phyloP scores from a whole-genome alignment of 2,797 vertebrate species.

The Sebastes diploproa region DNA sequence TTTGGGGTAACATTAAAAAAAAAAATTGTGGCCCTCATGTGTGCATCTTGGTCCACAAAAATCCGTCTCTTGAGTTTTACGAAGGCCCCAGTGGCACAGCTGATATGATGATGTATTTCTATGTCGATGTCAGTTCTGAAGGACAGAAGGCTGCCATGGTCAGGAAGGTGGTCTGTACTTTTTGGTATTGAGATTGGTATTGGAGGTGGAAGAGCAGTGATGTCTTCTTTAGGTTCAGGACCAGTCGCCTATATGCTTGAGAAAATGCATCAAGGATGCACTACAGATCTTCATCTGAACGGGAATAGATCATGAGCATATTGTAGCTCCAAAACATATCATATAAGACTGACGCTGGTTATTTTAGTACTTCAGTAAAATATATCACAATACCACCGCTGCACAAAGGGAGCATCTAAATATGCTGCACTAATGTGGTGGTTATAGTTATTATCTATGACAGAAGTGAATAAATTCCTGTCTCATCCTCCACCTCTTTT shows the following conservation, averaged over 20 bases:
- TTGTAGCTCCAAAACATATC: not conserved
- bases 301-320: not conserved
- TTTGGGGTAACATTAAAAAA: too few relatives aligned
- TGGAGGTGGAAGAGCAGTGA: not conserved
- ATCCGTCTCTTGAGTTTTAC: not conserved
- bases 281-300: not conserved
- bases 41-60: not conserved
- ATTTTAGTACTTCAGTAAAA: not conserved
- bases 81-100: not conserved
- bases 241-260: not conserved
- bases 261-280: not conserved
- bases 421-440: constrained; percentile 1
- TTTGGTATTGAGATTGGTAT: not conserved
- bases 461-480: not conserved
- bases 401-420: not conserved
- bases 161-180: not conserved
- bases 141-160: not conserved
- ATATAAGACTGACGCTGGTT: not conserved
- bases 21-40: not conserved
- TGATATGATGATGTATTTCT: not conserved
- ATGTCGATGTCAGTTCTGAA: not conserved
- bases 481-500: constrained; percentile 9
- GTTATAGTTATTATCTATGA: constrained; percentile 26
- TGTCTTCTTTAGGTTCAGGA: not conserved
- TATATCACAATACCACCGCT: not conserved